phyloP scores from a whole-genome alignment of 2,888 invertebrate genomes.

The Acrocyrtus sp. region DNA sequence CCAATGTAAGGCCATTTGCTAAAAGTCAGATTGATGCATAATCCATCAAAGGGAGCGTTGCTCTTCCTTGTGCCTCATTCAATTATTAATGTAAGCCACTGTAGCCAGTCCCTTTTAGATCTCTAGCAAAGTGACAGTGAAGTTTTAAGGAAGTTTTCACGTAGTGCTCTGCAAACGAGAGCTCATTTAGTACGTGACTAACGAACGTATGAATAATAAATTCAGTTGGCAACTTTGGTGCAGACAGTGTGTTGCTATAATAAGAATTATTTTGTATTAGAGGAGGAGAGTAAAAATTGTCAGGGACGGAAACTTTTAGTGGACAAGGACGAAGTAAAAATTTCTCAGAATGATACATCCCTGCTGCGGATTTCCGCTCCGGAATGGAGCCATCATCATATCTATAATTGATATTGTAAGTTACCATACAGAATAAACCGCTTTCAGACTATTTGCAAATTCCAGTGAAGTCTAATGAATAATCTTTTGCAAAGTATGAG shows the following conservation, averaged over 20 bases:
- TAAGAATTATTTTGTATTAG: neutral
- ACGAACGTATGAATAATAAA: neutral
- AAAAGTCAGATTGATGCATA: neutral
- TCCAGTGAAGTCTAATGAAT: too few species aligned
- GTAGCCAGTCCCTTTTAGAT: too few species aligned
- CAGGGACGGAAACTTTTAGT: neutral
- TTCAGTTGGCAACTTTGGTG: neutral
- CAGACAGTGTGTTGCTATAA: neutral
- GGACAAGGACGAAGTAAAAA: too few species aligned
- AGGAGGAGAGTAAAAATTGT: neutral
- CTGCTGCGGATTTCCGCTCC: slow-evolving; percentile 46
- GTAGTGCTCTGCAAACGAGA: neutral
- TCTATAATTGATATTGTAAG: slow-evolving; percentile 48
- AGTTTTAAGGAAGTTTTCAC: too few species aligned
- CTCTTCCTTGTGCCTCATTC: neutral
- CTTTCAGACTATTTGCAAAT: too few species aligned
- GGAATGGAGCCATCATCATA: slow-evolving; percentile 39
- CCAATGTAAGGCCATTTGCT: neutral
- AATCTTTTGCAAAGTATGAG: too few species aligned
- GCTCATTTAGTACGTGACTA: neutral
- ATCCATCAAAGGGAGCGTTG: neutral
- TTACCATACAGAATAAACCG: too few species aligned
- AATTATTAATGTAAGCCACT: neutral
- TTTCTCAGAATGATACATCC: slow-evolving; percentile 43
- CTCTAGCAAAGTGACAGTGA: too few species aligned